A percentile compares a stretch with the other conserved stretches of the same genome.
Evolutionary conservation across 2,797 vertebrate genomes (phyloP).

Genomic region (Eidolon dupreanum): DNA sequence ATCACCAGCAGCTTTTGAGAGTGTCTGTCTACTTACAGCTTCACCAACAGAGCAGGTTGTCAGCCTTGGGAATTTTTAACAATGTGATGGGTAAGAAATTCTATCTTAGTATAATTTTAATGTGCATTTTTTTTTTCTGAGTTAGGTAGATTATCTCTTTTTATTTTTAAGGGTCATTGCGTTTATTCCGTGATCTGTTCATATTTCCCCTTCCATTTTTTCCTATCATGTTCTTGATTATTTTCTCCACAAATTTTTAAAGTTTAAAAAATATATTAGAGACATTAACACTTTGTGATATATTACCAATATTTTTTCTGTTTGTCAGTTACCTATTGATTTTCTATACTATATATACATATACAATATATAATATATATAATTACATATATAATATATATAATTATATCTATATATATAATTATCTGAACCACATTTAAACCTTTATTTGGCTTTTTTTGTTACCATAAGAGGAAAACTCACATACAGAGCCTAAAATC

Average conservation of each 20-base stretch:
- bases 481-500: background rate
- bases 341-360: background rate
- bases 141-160: background rate
- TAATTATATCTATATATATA: too few relatives aligned
- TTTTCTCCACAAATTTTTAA: background rate
- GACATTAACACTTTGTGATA: background rate
- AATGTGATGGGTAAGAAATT: background rate
- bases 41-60: background rate
- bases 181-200: background rate
- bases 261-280: background rate
- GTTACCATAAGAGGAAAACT: constrained; percentile 2
- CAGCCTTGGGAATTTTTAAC: background rate
- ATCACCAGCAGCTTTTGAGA: background rate
- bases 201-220: background rate
- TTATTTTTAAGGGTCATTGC: background rate
- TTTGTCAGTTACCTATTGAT: background rate
- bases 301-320: background rate
- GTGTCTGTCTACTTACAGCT: background rate
- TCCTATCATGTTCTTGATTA: background rate
- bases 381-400: too few relatives aligned
- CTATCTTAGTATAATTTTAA: background rate
- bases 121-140: background rate
- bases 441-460: constrained; percentile 7
- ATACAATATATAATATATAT: too few relatives aligned
- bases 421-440: background rate